Evolutionary conservation across 2,113 vertebrate genomes (phyloP).

Genomic region (Lasiurus cinereus): DNA sequence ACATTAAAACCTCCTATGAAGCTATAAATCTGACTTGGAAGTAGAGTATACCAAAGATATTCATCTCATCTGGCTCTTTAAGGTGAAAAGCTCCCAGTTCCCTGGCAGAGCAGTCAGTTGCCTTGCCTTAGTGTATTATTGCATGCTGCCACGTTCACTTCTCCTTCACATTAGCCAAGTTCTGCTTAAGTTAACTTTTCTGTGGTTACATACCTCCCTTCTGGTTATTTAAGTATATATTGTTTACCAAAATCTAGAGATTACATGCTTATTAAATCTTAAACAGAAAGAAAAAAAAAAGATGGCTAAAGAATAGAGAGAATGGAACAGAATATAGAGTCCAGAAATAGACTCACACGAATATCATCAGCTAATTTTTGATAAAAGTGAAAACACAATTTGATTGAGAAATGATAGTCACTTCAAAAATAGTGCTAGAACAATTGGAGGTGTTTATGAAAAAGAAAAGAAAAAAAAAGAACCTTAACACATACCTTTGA

Average conservation of each 20-base stretch:
- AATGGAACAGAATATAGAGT: not conserved
- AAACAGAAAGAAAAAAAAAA: not conserved
- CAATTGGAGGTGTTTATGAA: not conserved
- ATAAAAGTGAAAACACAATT: slow-evolving; percentile 14
- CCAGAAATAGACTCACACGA: not conserved
- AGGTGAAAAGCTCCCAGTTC: not conserved
- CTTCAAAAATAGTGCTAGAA: slow-evolving; percentile 47
- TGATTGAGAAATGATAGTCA: slow-evolving; percentile 30
- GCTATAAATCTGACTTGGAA: slow-evolving; percentile 30
- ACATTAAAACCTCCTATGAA: not conserved
- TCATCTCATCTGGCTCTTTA: not conserved
- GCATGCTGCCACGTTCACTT: not conserved
- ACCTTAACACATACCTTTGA: not conserved
- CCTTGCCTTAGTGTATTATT: not conserved
- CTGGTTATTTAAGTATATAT: not conserved
- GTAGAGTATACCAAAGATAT: not conserved
- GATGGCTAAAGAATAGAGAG: not conserved
- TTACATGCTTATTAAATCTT: slow-evolving; percentile 2
- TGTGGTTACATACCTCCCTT: slow-evolving; percentile 9
- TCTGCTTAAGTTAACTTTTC: not conserved
- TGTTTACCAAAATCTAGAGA: not conserved
- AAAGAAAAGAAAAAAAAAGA: not conserved
- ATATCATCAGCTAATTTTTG: not conserved
- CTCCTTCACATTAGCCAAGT: not conserved
- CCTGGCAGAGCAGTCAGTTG: not conserved